A percentile compares a stretch with the other conserved stretches of the same genome.
These are phyloP conservation scores for Xanthia togata DNA, from an alignment of 2,888 invertebrate genomes.

Conservation along the genomic window DNA sequence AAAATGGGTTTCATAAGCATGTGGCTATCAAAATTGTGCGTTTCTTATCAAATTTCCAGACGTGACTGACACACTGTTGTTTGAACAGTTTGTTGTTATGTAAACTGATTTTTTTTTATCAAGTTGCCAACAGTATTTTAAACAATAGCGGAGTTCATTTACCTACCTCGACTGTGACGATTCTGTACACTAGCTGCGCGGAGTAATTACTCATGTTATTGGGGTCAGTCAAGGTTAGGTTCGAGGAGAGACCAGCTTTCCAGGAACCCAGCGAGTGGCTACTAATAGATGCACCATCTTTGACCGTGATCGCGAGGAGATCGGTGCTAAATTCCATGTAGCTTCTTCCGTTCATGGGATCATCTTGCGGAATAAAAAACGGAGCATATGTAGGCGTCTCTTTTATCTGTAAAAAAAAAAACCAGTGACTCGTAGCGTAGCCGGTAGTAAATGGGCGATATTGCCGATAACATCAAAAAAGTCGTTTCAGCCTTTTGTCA, in stretches of 20 bases:
- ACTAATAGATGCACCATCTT: slow-evolving; percentile 93
- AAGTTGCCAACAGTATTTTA: slow-evolving; percentile 76
- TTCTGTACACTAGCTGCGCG: slow-evolving; percentile 95
- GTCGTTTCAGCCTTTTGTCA: slow-evolving; percentile 60
- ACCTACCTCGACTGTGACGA: slow-evolving; percentile 95
- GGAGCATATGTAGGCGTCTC: slow-evolving; percentile 93
- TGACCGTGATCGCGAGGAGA: slow-evolving; percentile 92
- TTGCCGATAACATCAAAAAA: slow-evolving; percentile 44
- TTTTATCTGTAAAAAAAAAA: slow-evolving; percentile 82
- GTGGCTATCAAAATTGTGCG: slow-evolving; percentile 36
- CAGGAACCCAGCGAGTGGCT: slow-evolving; percentile 93
- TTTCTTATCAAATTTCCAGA: slow-evolving; percentile 70
- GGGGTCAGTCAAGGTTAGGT: slow-evolving; percentile 92
- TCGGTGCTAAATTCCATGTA: slow-evolving; percentile 94
- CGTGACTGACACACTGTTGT: slow-evolving; percentile 73
- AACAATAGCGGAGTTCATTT: slow-evolving; percentile 82
- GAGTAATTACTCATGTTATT: slow-evolving; percentile 93
- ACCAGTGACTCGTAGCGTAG: slow-evolving; percentile 26
- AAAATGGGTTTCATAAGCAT: slow-evolving; percentile 28
- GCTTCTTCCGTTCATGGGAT: slow-evolving; percentile 93
- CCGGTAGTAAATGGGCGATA: slow-evolving; percentile 35
- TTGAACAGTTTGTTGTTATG: slow-evolving; percentile 82
- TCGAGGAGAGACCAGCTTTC: slow-evolving; percentile 93
- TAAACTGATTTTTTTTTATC: slow-evolving; percentile 80
- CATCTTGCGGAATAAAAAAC: slow-evolving; percentile 91